Percentiles rank a stretch among this genome's conserved stretches.
Evolutionary conservation across 2,888 invertebrate genomes (phyloP).

Genomic region (Argynnis bischoffii): DNA sequence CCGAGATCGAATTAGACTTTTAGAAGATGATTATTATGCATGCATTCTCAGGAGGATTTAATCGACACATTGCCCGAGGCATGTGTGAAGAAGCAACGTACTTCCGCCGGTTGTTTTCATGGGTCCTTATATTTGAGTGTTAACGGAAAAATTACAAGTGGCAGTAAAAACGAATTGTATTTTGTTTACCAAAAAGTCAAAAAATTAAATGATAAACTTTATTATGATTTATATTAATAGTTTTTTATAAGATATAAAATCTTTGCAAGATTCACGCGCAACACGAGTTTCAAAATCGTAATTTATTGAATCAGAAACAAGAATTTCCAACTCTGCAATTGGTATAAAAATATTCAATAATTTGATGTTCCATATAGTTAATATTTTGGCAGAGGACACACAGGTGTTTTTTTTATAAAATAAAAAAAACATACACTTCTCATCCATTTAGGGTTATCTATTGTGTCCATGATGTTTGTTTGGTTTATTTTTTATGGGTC

Average conservation of each 20-base stretch:
- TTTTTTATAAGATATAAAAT: too few relatives aligned
- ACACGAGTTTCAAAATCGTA: too few relatives aligned
- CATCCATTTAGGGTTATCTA: conserved; percentile 58
- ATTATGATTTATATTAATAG: too few relatives aligned
- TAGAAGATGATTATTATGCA: conserved; percentile 75
- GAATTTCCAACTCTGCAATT: too few relatives aligned
- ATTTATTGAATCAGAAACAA: too few relatives aligned
- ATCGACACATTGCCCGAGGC: conserved; percentile 64
- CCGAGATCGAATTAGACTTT: conserved; percentile 67
- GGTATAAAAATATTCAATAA: too few relatives aligned
- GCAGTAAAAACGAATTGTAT: conserved; percentile 12
- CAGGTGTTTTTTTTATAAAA: conserved; percentile 18
- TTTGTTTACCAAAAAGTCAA: not conserved
- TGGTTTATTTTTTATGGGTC: conserved; percentile 67
- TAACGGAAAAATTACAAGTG: conserved; percentile 50
- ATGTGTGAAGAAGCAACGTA: conserved; percentile 55
- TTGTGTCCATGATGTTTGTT: conserved; percentile 63
- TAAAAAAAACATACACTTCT: conserved; percentile 46
- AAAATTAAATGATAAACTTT: not conserved
- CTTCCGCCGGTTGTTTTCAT: conserved; percentile 62
- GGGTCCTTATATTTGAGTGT: conserved; percentile 53
- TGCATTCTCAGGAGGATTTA: conserved; percentile 80
- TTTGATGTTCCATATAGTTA: conserved; percentile 8
- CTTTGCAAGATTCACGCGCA: too few relatives aligned
- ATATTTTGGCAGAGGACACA: not conserved